These are phyloP conservation scores for Eledona agricola DNA, from an alignment of 2,888 invertebrate genomes.

Conservation along the genomic window DNA sequence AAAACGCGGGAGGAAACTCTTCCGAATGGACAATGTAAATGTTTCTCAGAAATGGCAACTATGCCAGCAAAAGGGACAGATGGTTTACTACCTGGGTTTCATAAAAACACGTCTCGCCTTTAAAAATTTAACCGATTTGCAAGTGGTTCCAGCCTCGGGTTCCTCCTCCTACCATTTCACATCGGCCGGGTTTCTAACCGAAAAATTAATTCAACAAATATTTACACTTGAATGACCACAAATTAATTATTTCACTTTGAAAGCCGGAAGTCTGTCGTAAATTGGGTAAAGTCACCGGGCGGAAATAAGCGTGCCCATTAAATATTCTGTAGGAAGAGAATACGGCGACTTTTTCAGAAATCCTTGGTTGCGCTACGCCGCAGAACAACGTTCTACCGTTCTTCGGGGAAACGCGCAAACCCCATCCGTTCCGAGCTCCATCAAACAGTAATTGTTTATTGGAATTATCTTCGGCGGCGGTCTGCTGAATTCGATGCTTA, in stretches of 20 bases:
- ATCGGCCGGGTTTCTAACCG: slow-evolving; percentile 22
- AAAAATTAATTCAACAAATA: slow-evolving; percentile 38
- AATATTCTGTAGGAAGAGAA: slow-evolving; percentile 23
- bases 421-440: slow-evolving; percentile 10
- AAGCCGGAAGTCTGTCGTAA: slow-evolving; percentile 40
- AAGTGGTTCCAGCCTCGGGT: slow-evolving; percentile 16
- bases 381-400: no score
- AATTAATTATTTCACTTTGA: slow-evolving; percentile 41
- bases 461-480: neutral
- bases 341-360: slow-evolving; percentile 16
- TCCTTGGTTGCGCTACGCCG: slow-evolving; percentile 11
- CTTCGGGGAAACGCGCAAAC: no score
- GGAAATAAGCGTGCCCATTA: slow-evolving; percentile 38
- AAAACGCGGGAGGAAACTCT: slow-evolving; percentile 14
- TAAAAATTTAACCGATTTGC: slow-evolving; percentile 39
- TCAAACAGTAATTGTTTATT: slow-evolving; percentile 11
- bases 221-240: slow-evolving; percentile 39
- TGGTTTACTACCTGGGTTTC: slow-evolving; percentile 39
- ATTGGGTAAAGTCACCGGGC: slow-evolving; percentile 40
- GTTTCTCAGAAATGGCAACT: slow-evolving; percentile 31
- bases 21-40: slow-evolving; percentile 8
- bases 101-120: slow-evolving; percentile 45
- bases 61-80: slow-evolving; percentile 37
- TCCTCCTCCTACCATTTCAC: slow-evolving; percentile 7
- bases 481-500: slow-evolving; percentile 15